Conservation (phyloP, 2,797 vertebrate species). For the Brotula barbata region DNA sequence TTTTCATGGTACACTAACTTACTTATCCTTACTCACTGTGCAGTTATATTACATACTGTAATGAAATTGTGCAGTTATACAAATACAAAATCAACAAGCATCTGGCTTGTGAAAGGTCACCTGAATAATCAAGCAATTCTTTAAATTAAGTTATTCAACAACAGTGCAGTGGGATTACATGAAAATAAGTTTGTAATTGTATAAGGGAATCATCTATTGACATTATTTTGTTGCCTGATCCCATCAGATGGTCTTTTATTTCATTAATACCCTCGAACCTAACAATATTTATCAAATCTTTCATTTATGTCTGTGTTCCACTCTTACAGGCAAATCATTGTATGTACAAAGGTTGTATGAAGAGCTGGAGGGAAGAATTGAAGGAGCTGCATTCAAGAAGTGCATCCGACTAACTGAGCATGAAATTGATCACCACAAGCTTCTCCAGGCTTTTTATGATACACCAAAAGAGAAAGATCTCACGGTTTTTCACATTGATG, state of each 20-base stretch:
- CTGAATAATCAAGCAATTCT: too few species aligned
- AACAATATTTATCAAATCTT: too few species aligned
- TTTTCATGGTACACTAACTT: too few species aligned
- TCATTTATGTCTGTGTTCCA: not conserved
- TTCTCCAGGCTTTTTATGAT: constrained; percentile 78
- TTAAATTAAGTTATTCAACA: too few species aligned
- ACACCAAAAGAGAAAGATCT: constrained; percentile 64
- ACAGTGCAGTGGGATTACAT: too few species aligned
- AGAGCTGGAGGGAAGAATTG: constrained; percentile 61
- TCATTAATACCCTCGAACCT: too few species aligned
- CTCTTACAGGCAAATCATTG: constrained; percentile 85
- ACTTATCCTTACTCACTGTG: not conserved
- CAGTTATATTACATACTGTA: not conserved
- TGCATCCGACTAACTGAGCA: constrained; percentile 82
- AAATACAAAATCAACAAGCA: not conserved
- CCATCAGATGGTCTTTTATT: too few species aligned
- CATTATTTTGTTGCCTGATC: too few species aligned
- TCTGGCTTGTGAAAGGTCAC: too few species aligned
- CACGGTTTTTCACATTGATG: constrained; percentile 87
- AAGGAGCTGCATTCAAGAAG: constrained; percentile 67
- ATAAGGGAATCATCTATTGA: too few species aligned
- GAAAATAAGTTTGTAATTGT: too few species aligned
- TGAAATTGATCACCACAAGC: constrained; percentile 81
- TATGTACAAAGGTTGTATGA: constrained; percentile 82
- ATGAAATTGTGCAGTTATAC: not conserved